Conservation (phyloP, 2,888 invertebrate genomes). For the Eumerus sabulonum region DNA sequence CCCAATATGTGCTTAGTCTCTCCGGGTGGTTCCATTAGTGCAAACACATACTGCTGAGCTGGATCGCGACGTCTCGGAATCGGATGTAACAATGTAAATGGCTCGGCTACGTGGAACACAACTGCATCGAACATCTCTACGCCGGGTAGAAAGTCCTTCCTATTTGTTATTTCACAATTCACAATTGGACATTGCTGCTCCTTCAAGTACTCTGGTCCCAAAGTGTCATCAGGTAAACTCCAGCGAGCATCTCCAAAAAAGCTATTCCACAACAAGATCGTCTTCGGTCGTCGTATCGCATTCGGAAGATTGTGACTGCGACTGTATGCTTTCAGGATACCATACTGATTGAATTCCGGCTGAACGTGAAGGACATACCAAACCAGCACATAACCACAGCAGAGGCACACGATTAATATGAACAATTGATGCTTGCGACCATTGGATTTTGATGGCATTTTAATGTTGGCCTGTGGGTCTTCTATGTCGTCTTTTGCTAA, state of each 20-base stretch:
- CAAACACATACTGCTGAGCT: conserved; percentile 80
- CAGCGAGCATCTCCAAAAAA: conserved; percentile 75
- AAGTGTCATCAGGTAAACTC: conserved; percentile 72
- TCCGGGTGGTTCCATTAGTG: conserved; percentile 79
- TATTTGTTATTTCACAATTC: conserved; percentile 79
- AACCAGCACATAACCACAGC: conserved; percentile 52
- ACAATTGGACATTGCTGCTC: conserved; percentile 75
- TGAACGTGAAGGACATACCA: conserved; percentile 69
- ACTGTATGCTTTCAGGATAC: conserved; percentile 71
- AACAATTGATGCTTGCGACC: background rate
- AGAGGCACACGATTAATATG: conserved; percentile 20
- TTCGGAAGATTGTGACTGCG: background rate
- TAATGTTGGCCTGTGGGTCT: background rate
- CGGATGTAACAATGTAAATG: conserved; percentile 73
- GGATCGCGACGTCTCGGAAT: conserved; percentile 76
- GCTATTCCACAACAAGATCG: conserved; percentile 75
- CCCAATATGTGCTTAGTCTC: conserved; percentile 76
- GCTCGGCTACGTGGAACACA: conserved; percentile 80
- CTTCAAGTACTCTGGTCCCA: conserved; percentile 73
- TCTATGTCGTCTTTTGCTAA: conserved; percentile 9
- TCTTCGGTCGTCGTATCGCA: conserved; percentile 57
- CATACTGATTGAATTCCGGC: conserved; percentile 75
- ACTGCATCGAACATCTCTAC: conserved; percentile 80
- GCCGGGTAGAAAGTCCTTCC: conserved; percentile 73
- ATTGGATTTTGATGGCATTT: conserved; percentile 33